These are phyloP conservation scores for Lates calcarifer DNA, from an alignment of 2,113 vertebrate genomes.

Conservation along the genomic window DNA sequence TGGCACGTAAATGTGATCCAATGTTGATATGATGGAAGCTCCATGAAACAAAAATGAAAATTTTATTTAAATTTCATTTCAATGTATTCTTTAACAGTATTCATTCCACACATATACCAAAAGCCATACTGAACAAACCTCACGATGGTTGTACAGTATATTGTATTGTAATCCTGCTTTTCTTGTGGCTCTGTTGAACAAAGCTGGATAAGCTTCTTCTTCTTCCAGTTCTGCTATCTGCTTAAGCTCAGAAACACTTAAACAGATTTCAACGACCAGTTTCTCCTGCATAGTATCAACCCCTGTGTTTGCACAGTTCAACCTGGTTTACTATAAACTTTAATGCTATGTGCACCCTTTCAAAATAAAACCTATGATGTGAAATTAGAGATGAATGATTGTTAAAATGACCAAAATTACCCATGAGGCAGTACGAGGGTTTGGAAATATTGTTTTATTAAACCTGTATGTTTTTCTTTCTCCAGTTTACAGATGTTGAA, in stretches of 20 bases:
- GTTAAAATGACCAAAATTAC: neutral
- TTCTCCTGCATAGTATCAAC: neutral
- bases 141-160: neutral
- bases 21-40: neutral
- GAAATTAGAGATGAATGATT: neutral
- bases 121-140: neutral
- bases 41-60: neutral
- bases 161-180: neutral
- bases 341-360: neutral
- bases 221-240: neutral
- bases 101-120: neutral
- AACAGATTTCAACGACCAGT: neutral
- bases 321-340: neutral
- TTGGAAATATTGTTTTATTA: neutral
- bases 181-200: neutral
- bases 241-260: constrained; percentile 3
- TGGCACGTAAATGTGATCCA: neutral
- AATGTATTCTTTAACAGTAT: neutral
- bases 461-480: neutral
- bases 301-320: neutral
- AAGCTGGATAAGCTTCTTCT: too few species aligned
- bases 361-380: neutral
- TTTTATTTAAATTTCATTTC: neutral
- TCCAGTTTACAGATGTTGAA: neutral
- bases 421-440: neutral